Evolutionary conservation across 2,113 vertebrate species (phyloP), one percentile per base, ranked within the genome.

Genomic region (Equus quagga): DNA sequence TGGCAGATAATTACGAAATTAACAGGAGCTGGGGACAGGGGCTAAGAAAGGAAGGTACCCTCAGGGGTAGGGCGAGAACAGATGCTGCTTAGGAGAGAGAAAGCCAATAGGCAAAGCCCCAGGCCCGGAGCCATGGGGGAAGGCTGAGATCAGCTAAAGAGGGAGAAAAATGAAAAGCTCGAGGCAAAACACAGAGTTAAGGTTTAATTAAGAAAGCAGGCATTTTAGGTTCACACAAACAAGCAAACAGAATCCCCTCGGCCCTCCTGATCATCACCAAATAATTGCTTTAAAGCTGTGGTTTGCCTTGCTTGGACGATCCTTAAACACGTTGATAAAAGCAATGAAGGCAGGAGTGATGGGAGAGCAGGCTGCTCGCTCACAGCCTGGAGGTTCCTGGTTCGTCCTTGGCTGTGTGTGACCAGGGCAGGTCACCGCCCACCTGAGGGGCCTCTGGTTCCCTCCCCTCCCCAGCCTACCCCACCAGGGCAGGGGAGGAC

Each of bases 201-300:
- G 89, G 79, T 96, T 97, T 96, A 96, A 98, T 98, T 97, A 97
- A 94, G 94, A 89, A 97, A 96, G 90, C 90, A 96, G 83, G 36
- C 84, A 31, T 97, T 89, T 96, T 80, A 70, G 95, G 80, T 94
- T 95, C 95, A 69, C 80, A 94, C 94, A 97, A 90, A 98, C 72
- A 97, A 97, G 96, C 75, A 94, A 86, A 93, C 41, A 82, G 93
- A 97, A 94, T 92, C 95, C 94, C 91, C 94, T 82, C 0, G 2
- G 95, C 97, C 87, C 87, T 96, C 95, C 87, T 31, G 76, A 97
- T 95, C 97, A 88, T 80, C 23, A 17, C 83, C 96, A 62, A 95
- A 92, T 97, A 97, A 98, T 97, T 96, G 96, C 95, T 97, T 92
- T 62, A 90, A 96, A 97, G 96, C 83, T 5, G 79, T 67, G 92